A percentile compares a stretch with the other conserved stretches of the same genome.
Conservation (phyloP, 1,140 invertebrate species). For the Aphaenogaster floridana region DNA sequence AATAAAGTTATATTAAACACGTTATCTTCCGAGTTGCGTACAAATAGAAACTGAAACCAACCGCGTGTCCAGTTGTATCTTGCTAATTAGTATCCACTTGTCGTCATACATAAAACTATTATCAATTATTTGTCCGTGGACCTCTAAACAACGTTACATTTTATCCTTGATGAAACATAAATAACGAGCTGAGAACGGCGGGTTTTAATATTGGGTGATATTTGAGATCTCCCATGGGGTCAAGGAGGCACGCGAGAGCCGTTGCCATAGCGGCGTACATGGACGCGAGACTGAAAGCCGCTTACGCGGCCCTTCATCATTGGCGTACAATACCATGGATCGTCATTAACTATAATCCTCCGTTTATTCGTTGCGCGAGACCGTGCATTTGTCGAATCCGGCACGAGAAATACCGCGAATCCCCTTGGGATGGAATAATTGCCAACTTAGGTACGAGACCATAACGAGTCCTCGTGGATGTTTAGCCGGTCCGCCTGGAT, state of each 20-base stretch:
- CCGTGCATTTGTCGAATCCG: constrained; percentile 68
- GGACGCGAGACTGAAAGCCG: constrained; percentile 72
- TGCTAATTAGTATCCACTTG: constrained; percentile 3
- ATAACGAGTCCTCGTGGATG: constrained; percentile 57
- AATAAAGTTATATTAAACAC: not conserved
- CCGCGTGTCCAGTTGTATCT: not conserved
- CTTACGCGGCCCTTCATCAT: constrained; percentile 76
- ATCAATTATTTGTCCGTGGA: constrained; percentile 1
- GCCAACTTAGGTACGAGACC: constrained; percentile 53
- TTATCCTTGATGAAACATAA: not conserved
- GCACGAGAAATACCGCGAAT: constrained; percentile 51
- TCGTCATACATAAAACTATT: not conserved
- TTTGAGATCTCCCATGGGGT: constrained; percentile 68
- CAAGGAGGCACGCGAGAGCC: constrained; percentile 61
- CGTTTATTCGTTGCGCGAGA: constrained; percentile 72
- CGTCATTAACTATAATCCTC: constrained; percentile 77
- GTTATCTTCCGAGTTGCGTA: too few species aligned
- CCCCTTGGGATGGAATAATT: constrained; percentile 62
- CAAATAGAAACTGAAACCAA: not conserved
- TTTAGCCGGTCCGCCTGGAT: constrained; percentile 30
- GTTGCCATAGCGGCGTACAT: constrained; percentile 68
- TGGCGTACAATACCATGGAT: constrained; percentile 73
- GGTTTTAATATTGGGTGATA: constrained; percentile 63
- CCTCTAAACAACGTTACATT: not conserved
- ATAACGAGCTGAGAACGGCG: constrained; percentile 1